Percentiles rank a stretch among this genome's conserved stretches.
Conservation (phyloP, 2,888 invertebrate genomes). For the Leptura quadrifasciata region DNA sequence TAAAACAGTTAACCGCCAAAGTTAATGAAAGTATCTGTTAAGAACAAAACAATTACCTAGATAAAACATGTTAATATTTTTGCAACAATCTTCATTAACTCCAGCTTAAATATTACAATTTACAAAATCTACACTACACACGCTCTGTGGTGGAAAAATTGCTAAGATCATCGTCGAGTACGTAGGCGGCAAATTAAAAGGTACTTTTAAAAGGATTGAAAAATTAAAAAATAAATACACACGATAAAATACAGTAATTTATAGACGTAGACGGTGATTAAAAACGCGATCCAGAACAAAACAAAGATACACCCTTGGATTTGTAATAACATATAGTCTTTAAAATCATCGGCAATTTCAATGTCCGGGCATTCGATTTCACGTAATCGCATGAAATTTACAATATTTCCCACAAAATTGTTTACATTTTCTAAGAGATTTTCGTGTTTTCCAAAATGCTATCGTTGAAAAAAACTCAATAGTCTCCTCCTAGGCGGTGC, state of each 20-base stretch:
- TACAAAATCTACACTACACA: slow-evolving; percentile 35
- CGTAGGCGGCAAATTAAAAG: not conserved
- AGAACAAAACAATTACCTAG: slow-evolving; percentile 10
- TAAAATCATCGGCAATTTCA: not conserved
- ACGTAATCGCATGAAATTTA: not conserved
- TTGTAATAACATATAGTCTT: not conserved
- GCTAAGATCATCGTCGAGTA: slow-evolving; percentile 2
- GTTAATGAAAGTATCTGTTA: slow-evolving; percentile 7
- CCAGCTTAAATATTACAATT: slow-evolving; percentile 26
- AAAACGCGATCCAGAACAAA: slow-evolving; percentile 23
- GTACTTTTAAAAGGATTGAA: slow-evolving; percentile 7
- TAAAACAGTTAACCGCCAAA: slow-evolving; percentile 27
- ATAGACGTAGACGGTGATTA: slow-evolving; percentile 26
- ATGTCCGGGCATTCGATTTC: not conserved
- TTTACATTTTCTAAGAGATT: slow-evolving; percentile 18
- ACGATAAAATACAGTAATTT: slow-evolving; percentile 24
- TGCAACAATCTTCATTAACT: slow-evolving; percentile 23
- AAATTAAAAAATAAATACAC: slow-evolving; percentile 22
- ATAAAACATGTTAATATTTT: slow-evolving; percentile 21
- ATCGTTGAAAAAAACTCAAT: slow-evolving; percentile 76
- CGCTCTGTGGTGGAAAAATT: not conserved
- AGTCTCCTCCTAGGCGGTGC: slow-evolving; percentile 72
- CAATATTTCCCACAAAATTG: slow-evolving; percentile 8
- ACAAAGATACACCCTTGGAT: slow-evolving; percentile 21
- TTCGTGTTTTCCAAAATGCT: slow-evolving; percentile 57